Evolutionary conservation across 2,888 invertebrate species (phyloP).

Genomic region (Drosophila phalerata): DNA sequence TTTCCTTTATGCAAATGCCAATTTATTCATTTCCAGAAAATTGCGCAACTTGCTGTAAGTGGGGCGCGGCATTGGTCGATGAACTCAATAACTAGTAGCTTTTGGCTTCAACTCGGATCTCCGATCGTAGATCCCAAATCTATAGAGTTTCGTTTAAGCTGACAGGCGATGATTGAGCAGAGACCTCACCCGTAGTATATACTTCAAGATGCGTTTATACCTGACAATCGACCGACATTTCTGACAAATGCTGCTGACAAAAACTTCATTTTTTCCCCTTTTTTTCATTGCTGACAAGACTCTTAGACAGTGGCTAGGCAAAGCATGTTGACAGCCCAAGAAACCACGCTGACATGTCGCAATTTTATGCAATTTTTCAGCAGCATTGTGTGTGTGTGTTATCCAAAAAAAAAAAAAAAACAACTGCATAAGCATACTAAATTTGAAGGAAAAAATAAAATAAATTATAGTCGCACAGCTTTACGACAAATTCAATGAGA

Average conservation of each 20-base stretch:
- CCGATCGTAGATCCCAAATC: conserved; percentile 13
- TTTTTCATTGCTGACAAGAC: conserved; percentile 47
- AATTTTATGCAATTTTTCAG: conserved; percentile 72
- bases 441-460: conserved; percentile 43
- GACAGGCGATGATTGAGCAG: conserved; percentile 33
- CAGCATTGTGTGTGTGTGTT: conserved; percentile 47
- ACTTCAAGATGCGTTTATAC: conserved; percentile 45
- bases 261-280: conserved; percentile 48
- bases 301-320: conserved; percentile 57
- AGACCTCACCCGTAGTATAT: conserved; percentile 54
- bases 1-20: conserved; percentile 74
- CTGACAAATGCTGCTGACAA: conserved; percentile 73
- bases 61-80: conserved; percentile 37
- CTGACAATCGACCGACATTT: conserved; percentile 76
- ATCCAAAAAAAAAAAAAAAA: conserved; percentile 30
- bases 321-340: conserved; percentile 64
- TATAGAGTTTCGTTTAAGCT: conserved; percentile 22
- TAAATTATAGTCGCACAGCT: conserved; percentile 72
- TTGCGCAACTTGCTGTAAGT: conserved; percentile 45
- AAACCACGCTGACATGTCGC: conserved; percentile 59
- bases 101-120: conserved; percentile 13
- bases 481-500: conserved; percentile 74
- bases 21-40: conserved; percentile 29
- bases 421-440: conserved; percentile 14
- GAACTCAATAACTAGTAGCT: conserved; percentile 30